Conservation (phyloP, 2,888 invertebrate genomes). For the Salpingus planirostris region DNA sequence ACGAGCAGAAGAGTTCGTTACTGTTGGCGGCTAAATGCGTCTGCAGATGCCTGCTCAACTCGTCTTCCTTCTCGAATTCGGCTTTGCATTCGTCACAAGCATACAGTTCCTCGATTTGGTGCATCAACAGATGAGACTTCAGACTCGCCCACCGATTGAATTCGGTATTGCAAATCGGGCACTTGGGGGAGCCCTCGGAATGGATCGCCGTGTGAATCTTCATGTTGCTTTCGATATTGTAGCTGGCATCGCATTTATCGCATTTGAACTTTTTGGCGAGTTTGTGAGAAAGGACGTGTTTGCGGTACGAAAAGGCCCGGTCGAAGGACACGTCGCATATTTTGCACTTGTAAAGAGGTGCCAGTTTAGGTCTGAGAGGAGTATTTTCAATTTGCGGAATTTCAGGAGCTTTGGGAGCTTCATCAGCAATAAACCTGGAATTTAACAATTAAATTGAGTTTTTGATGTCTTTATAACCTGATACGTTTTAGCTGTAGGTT, state of each 20-base stretch:
- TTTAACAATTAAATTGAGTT: too few species aligned
- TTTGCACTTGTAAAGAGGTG: slow-evolving; percentile 25
- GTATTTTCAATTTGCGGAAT: too few species aligned
- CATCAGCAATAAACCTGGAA: too few species aligned
- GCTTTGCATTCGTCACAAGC: slow-evolving; percentile 34
- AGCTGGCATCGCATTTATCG: slow-evolving; percentile 31
- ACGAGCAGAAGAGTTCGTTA: slow-evolving; percentile 40
- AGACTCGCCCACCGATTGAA: slow-evolving; percentile 38
- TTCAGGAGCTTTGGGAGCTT: too few species aligned
- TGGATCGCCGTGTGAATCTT: slow-evolving; percentile 36
- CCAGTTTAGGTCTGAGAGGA: slow-evolving; percentile 2
- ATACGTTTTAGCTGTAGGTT: too few species aligned
- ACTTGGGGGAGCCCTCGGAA: slow-evolving; percentile 25
- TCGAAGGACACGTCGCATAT: slow-evolving; percentile 29
- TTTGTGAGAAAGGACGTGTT: slow-evolving; percentile 33
- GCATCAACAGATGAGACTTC: slow-evolving; percentile 36
- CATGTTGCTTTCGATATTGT: slow-evolving; percentile 36
- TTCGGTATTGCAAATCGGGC: slow-evolving; percentile 36
- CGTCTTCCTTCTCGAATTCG: slow-evolving; percentile 40
- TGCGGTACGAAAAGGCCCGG: slow-evolving; percentile 25
- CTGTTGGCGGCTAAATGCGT: slow-evolving; percentile 32
- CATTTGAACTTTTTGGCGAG: slow-evolving; percentile 35
- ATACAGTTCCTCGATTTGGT: slow-evolving; percentile 38
- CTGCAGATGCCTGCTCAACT: slow-evolving; percentile 44
- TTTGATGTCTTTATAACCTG: too few species aligned